Evolutionary conservation across 2,888 invertebrate species (phyloP).

Genomic region (Eristalis tenax): DNA sequence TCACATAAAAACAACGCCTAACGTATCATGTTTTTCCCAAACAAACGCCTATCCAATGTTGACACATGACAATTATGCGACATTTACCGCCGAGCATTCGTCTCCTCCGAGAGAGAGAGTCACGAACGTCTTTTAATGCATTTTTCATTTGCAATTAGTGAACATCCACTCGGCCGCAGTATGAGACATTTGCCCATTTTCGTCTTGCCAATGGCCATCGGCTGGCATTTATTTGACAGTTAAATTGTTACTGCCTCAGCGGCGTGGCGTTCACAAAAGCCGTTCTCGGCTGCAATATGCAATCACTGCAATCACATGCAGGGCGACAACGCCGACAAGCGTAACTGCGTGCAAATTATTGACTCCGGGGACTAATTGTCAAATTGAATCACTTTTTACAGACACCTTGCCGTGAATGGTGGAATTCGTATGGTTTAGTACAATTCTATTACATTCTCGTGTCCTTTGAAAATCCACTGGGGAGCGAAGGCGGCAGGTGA

Average conservation of each 20-base stretch:
- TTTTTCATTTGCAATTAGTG: not conserved
- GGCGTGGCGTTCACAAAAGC: not conserved
- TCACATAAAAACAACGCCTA: not conserved
- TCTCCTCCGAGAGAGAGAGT: not conserved
- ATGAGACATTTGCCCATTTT: not conserved
- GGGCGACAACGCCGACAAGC: not conserved
- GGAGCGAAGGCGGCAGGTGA: not conserved
- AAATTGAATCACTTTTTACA: not conserved
- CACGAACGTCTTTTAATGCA: not conserved
- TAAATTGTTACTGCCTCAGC: not conserved
- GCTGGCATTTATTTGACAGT: constrained; percentile 3
- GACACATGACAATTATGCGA: not conserved
- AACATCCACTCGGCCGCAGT: not conserved
- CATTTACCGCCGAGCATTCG: constrained; percentile 54
- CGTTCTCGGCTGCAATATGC: not conserved
- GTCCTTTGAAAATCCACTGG: not conserved
- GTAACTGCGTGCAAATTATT: not conserved
- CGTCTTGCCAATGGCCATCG: not conserved
- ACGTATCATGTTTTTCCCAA: not conserved
- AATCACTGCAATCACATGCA: not conserved
- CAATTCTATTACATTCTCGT: not conserved
- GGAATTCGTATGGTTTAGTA: not conserved
- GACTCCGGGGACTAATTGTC: not conserved
- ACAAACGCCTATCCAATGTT: not conserved
- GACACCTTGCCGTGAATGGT: not conserved